Evolutionary conservation across 1,140 invertebrate genomes (phyloP), one percentile per base, ranked within the genome.

Genomic region (Meloidogyne floridensis): DNA sequence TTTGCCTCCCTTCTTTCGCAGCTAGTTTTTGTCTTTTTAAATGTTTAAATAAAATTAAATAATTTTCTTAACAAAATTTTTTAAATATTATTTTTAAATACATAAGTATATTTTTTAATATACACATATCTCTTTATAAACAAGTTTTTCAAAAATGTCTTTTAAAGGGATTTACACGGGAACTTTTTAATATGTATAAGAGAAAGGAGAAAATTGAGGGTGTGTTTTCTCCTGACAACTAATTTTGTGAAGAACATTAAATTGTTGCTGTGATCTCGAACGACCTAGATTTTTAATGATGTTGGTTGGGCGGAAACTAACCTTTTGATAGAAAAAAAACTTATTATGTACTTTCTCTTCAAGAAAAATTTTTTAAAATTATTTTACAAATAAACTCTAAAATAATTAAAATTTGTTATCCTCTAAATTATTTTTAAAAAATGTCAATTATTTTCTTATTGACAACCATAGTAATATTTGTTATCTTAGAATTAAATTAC

Each of bases 361-460:
- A 54, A 32, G 32, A 32, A 54, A 54, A 11, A 54, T 54, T 54
- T 9, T 54, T 47, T 47, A 47, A 47, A 47, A 47, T 47, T 47
- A 8, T 47, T 47, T 47, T 47, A 47, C 4, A 47, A 47, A 47
- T 47, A 47, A 47, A 47, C 47, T 8, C 47, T 10, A 54, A 54
- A 54, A 11, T 11, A 54, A 54, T 54, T 15, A 13, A 15, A 59
- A 13, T 13, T 59, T 15, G 15, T 3, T 59, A 15, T 15, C 15
- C 15, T 13, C 11, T n/a, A 65, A 65, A n/a, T 5, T 32, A 32
- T 32, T 32, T n/a, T n/a, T 65, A 65, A 47, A 47, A 47, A 47
- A 65, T 65, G 15, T n/a, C 15, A 65, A n/a, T 65, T 65, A 65
- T 65, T 65, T 65, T 65, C 15, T 65, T 65, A 65, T n/a, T 65